phyloP scores from a whole-genome alignment of 2,888 invertebrate genomes.

The Eustalomyia histrio region DNA sequence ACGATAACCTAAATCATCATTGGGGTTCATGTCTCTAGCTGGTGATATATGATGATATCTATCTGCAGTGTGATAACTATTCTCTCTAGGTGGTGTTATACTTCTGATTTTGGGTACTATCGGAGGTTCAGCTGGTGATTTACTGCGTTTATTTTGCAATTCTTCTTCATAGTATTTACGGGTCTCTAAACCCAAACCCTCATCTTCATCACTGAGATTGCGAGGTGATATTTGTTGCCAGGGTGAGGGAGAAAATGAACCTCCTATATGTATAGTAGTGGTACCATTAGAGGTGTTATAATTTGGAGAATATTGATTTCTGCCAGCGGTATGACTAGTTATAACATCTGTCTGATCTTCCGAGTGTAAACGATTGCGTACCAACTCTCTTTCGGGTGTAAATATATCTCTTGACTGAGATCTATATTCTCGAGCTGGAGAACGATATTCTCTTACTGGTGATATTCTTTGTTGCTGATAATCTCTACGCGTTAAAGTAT shows the following conservation, averaged over 20 bases:
- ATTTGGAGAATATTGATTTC: slow-evolving; percentile 60
- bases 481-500: slow-evolving; percentile 50
- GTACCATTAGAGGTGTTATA: slow-evolving; percentile 64
- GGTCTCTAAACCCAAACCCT: slow-evolving; percentile 87
- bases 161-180: slow-evolving; percentile 79
- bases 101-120: slow-evolving; percentile 83
- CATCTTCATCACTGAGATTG: slow-evolving; percentile 86
- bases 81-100: slow-evolving; percentile 80
- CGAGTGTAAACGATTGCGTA: slow-evolving; percentile 54
- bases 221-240: slow-evolving; percentile 78
- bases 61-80: slow-evolving; percentile 72
- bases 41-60: slow-evolving; percentile 83
- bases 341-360: slow-evolving; percentile 70
- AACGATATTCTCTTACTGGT: slow-evolving; percentile 62
- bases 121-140: slow-evolving; percentile 81
- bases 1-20: slow-evolving; percentile 83
- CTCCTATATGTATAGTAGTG: slow-evolving; percentile 72
- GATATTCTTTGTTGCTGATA: slow-evolving; percentile 40
- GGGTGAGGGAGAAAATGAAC: slow-evolving; percentile 76
- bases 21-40: slow-evolving; percentile 72
- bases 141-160: slow-evolving; percentile 65
- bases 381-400: slow-evolving; percentile 67
- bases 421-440: slow-evolving; percentile 62
- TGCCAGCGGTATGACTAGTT: slow-evolving; percentile 68
- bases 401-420: slow-evolving; percentile 69